Base-by-base conservation (phyloP, 2,888 invertebrate species). In the Drosophila barbarae region DNA sequence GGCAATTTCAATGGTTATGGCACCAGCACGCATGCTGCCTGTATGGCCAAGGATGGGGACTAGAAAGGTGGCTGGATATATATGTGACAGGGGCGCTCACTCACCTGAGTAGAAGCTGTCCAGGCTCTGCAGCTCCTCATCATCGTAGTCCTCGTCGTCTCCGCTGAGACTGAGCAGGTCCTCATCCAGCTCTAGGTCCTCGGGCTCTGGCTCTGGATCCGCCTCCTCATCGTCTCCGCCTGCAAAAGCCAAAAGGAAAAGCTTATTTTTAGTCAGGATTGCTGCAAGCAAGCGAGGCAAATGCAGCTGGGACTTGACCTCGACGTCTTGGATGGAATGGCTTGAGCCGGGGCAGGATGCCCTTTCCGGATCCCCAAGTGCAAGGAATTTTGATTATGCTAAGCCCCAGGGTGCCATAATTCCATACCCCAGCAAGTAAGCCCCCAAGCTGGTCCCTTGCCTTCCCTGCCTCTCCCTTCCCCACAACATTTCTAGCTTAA, bases 321-420 rank as follows among this genome's bases (percentile, higher is more conserved):
- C 69, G 56, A 63, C 69, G 49, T 54, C 61, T 60, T 68, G 54
- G 44, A 35, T 53, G 34, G 59, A 61, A 50, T 63, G 12, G 50
- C 55, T 36, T 51, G 41, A 35, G 51, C 15, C 9, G 51, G 57
- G 21, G 15, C 66, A 53, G 59, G 55, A 58, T 77, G 80, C 77
- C 80, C 80, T 74, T 60, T 74, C 79, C 12, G 69, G 65, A 69
- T 78, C 73, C 89, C 89, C 88, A 87, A 87, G 85, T 87, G 89
- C 84, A 85, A 85, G 86, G 86, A 88, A 88, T 89, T 89, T 89
- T 89, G 89, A 89, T 89, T 89, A 89, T 89, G 89, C 87, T 82
- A 87, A 79, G 85, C 89, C 87, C 89, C 69, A 68, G 88, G 85
- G 89, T 84, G 81, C 86, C 88, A 89, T 89, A 88, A 88, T 88